Base-by-base conservation (phyloP, 2,113 vertebrate species). In the Neogobius melanostomus region DNA sequence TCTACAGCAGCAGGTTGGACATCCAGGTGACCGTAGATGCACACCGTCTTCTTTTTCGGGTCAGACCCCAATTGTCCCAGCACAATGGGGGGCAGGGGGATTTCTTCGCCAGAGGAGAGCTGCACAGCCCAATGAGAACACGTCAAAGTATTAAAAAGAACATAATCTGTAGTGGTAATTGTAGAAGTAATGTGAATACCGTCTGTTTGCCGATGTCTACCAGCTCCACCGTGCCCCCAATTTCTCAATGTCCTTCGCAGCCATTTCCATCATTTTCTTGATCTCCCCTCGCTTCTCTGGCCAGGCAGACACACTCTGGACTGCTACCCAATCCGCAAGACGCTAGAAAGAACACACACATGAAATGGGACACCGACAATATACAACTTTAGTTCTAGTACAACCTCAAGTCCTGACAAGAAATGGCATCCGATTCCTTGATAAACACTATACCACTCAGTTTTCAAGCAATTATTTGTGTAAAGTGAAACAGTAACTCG, bases 261-360 rank as follows among this genome's bases (percentile, higher is more conserved):
- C 96, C 6, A 95, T 93, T 66, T 98, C 92, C 95, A 99, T 96
- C 98, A 98, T 98, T 81, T 5, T 93, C 14, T 76, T 91, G 91
- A 97, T 95, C 59, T 98, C 96, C 0, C 65, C 90, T 0, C 98
- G 93, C 84, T 99, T 99, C 87, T 99, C 97, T 0, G 98, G 95
- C 95, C 95, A 97, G 0, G 95, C 94, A 0, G 97, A 99, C 51
- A 99, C 96, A 0, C 97, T 99, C 92, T 95, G 95, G 71, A 99
- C 95, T 0, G 85, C 92, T 46, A 99, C 98, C 97, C 98, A 99
- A 6, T 98, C 82, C 0, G 93, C 91, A 0, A 99, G 92, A 4
- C 95, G 94, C 97, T 99, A 60, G 28, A 0, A 48, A 11, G 5
- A 7, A 51, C 45, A 15, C 2, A 8, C 8, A 53, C n/a, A 49